Conservation (phyloP, 2,113 vertebrate genomes). For the Ctenodactylus gundi region DNA sequence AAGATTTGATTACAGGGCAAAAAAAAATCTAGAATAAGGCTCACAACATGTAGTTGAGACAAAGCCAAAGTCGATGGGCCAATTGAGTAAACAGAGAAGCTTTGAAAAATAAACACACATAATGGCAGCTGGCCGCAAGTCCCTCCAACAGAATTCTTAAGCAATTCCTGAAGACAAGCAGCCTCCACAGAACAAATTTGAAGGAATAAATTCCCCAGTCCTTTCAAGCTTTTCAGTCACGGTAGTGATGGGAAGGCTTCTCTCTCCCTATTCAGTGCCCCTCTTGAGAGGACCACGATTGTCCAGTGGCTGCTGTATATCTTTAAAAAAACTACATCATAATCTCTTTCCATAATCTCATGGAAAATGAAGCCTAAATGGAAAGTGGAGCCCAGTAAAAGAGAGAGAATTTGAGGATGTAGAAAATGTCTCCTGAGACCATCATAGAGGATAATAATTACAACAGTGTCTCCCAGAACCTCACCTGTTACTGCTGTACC, state of each 20-base stretch:
- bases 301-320: neutral
- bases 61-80: neutral
- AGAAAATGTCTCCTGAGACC: neutral
- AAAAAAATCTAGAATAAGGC: neutral
- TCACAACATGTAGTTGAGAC: neutral
- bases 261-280: neutral
- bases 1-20: neutral
- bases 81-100: neutral
- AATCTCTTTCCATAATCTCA: neutral
- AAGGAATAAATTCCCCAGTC: neutral
- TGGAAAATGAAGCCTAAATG: neutral
- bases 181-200: neutral
- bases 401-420: neutral
- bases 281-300: neutral
- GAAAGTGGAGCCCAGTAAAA: neutral
- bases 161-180: neutral
- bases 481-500: neutral
- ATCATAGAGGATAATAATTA: neutral
- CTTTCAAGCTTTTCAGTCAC: neutral
- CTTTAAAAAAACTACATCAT: slow-evolving; percentile 23
- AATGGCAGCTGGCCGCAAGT: neutral
- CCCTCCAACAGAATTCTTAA: neutral
- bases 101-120: slow-evolving; percentile 21
- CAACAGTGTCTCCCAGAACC: neutral
- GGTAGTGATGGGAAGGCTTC: neutral